phyloP scores from a whole-genome alignment of 2,797 vertebrate species.

The Leuciscus waleckii region DNA sequence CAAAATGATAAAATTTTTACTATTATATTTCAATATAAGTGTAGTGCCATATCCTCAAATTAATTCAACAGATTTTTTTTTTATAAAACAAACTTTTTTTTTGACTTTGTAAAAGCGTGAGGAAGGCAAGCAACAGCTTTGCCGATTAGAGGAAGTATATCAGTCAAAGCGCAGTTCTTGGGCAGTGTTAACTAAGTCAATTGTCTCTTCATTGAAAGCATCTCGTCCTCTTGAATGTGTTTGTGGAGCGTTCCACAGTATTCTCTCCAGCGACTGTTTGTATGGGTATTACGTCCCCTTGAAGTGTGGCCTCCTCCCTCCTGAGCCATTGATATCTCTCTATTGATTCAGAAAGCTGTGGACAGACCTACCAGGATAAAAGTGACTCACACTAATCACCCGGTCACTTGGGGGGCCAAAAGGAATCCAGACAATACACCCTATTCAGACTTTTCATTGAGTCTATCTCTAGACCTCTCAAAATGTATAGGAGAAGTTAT shows the following conservation, averaged over 20 bases:
- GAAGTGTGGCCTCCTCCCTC: constrained; percentile 63
- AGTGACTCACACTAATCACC: constrained; percentile 59
- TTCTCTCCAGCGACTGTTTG: constrained; percentile 61
- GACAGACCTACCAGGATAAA: constrained; percentile 63
- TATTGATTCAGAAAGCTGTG: constrained; percentile 60
- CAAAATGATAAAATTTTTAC: not conserved
- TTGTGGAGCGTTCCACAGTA: constrained; percentile 51
- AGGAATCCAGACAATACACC: constrained; percentile 46
- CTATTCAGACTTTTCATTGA: constrained; percentile 48
- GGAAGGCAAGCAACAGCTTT: constrained; percentile 27
- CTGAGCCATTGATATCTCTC: constrained; percentile 57
- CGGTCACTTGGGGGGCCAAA: constrained; percentile 46
- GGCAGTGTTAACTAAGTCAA: constrained; percentile 58
- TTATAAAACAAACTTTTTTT: not conserved
- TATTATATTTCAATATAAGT: not conserved
- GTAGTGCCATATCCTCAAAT: not conserved
- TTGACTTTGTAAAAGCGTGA: not conserved
- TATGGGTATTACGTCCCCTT: constrained; percentile 61
- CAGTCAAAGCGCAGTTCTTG: constrained; percentile 40
- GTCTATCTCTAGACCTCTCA: constrained; percentile 29
- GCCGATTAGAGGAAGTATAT: constrained; percentile 35
- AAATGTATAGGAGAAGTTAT: constrained; percentile 19
- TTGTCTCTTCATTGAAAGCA: constrained; percentile 59
- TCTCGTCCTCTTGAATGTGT: constrained; percentile 61
- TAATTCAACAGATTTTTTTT: not conserved